phyloP scores from a whole-genome alignment of 2,113 vertebrate species.

The Microcebus ravelobensis region DNA sequence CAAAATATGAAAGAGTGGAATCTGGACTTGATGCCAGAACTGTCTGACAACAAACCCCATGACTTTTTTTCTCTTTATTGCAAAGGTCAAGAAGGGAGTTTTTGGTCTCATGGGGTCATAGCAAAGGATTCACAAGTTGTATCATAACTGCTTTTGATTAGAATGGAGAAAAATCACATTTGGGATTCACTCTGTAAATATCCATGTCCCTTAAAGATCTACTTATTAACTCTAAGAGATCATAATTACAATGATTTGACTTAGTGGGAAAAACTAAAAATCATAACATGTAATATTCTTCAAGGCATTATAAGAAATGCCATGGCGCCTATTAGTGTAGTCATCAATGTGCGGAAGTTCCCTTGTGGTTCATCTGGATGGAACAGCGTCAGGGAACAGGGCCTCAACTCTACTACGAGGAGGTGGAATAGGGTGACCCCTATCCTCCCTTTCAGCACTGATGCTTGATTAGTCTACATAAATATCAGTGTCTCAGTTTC shows the following conservation, averaged over 20 bases:
- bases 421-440: not conserved
- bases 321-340: not conserved
- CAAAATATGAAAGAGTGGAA: not conserved
- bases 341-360: not conserved
- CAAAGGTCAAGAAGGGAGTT: not conserved
- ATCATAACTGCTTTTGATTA: not conserved
- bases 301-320: not conserved
- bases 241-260: not conserved
- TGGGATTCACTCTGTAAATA: not conserved
- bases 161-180: not conserved
- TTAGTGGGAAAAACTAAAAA: not conserved
- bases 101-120: not conserved
- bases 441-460: not conserved
- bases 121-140: not conserved
- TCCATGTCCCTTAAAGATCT: not conserved
- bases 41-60: not conserved
- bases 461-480: not conserved
- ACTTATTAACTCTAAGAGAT: not conserved
- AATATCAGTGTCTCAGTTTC: not conserved
- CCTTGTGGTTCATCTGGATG: not conserved
- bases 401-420: not conserved
- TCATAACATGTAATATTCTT: not conserved
- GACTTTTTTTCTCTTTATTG: not conserved
- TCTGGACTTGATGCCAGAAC: not conserved
- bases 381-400: not conserved